Base-by-base conservation (phyloP, 64 coral and sea anemone species). In the Pachyseris speciosa region DNA sequence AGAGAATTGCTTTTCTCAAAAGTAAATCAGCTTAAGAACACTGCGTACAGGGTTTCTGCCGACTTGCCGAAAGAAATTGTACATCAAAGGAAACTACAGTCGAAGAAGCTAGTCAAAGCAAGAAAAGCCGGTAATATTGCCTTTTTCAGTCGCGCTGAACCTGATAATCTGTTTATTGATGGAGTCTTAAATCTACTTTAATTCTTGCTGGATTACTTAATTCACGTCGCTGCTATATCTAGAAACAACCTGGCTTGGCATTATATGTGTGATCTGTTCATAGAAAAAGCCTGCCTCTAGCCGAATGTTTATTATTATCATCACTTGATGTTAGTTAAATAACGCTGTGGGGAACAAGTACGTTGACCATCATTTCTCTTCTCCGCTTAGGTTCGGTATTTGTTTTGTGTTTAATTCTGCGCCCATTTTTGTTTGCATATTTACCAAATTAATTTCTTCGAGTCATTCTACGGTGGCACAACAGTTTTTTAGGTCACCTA, bases 111-210 rank as follows among this genome's bases (percentile, higher is more conserved):
- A 29, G 28, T 72, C 7, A 27, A 87, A 33, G 84, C 84, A 17
- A 87, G 66, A 71, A 87, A 73, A 34, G 84, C 68, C 45, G 45
- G 84, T 31, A 87, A 87, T 34, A 87, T 22, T 5, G 84, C 84
- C 40, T 87, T 52, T n/a, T 87, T 72, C 45, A 87, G 84, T 47
- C 64, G 84, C 22, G 17, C 84, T 33, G 43, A 87, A 49, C 84
- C 84, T 24, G 66, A 87, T 52, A 87, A 87, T 39, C 44, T 87
- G 42, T 83, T 83, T 22, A 83, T 83, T 72, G 59, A 63, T 63
- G 59, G 59, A 63, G 59, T 63, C n/a, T 63, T 63, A 63, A 63
- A 63, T 27, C 24, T 3, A 6, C 17, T 63, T 22, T 63, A 63
- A 63, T 63, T 26, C 22, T 7, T 63, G 50, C 12, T 53, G 50